phyloP scores from a whole-genome alignment of 2,888 invertebrate genomes.

The Drosophila tripunctata region DNA sequence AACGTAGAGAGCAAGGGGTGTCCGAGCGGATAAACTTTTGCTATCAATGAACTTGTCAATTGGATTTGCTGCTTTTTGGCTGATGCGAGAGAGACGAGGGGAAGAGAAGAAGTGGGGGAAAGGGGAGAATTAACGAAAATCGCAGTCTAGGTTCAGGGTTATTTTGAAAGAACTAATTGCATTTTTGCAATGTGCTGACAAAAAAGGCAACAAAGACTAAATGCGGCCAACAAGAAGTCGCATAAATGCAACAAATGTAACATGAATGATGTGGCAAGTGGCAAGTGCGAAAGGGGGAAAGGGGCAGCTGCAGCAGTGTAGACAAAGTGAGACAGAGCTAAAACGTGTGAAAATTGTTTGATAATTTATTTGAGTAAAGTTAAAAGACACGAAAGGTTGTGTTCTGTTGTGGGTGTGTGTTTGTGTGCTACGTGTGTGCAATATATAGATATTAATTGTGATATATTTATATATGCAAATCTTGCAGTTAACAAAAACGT shows the following conservation, averaged over 20 bases:
- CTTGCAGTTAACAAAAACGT: conserved; percentile 49
- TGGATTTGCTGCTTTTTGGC: conserved; percentile 60
- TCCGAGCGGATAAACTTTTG: background rate
- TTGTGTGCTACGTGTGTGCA: background rate
- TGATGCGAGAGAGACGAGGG: no score
- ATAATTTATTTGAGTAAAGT: conserved; percentile 59
- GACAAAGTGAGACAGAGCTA: conserved; percentile 37
- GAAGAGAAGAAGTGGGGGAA: no score
- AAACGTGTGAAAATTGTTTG: conserved; percentile 70
- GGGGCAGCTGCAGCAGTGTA: background rate
- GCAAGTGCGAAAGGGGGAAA: background rate
- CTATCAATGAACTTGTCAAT: conserved; percentile 76
- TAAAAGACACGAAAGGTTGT: no score
- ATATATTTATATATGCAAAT: conserved; percentile 30
- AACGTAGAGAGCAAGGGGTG: background rate
- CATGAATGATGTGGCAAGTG: background rate
- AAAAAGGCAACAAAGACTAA: conserved; percentile 47
- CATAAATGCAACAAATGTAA: conserved; percentile 61
- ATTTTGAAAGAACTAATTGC: conserved; percentile 63
- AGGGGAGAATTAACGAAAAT: conserved; percentile 40
- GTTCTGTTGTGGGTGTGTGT: conserved; percentile 2
- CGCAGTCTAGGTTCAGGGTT: conserved; percentile 70
- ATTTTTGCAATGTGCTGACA: conserved; percentile 62
- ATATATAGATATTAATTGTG: conserved; percentile 26
- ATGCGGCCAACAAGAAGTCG: conserved; percentile 74